Evolutionary conservation across 2,113 vertebrate species (phyloP).

Genomic region (Heteronetta atricapilla): DNA sequence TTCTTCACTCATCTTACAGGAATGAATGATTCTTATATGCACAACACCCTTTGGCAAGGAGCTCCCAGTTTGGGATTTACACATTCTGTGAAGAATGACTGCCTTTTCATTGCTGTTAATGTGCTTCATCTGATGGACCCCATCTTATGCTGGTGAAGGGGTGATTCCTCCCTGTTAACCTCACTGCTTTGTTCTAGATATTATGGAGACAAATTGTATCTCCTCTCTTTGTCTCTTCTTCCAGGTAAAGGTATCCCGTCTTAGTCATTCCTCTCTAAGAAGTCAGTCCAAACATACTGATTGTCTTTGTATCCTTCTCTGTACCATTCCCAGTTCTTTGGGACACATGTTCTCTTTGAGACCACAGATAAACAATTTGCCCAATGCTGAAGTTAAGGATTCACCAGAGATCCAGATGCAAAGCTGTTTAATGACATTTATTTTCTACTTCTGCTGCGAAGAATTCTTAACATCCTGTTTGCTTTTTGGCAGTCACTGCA

Average conservation of each 20-base stretch:
- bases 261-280: rapidly evolving
- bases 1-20: not conserved
- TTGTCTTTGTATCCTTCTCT: not conserved
- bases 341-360: not conserved
- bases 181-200: not conserved
- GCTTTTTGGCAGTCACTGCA: not conserved
- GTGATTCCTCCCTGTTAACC: not conserved
- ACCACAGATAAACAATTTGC: not conserved
- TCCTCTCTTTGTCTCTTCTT: not conserved
- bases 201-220: not conserved
- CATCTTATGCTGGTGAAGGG: not conserved
- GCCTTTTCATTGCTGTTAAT: not conserved
- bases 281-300: not conserved
- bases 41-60: not conserved
- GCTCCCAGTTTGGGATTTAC: not conserved
- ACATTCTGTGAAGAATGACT: not conserved
- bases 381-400: not conserved
- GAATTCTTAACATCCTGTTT: not conserved
- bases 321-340: not conserved
- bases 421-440: not conserved
- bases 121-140: not conserved
- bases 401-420: not conserved
- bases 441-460: not conserved
- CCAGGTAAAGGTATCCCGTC: not conserved
- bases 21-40: not conserved